Evolutionary conservation across 2,888 invertebrate genomes (phyloP).

Genomic region (Sinopyrophorus schimmeli): DNA sequence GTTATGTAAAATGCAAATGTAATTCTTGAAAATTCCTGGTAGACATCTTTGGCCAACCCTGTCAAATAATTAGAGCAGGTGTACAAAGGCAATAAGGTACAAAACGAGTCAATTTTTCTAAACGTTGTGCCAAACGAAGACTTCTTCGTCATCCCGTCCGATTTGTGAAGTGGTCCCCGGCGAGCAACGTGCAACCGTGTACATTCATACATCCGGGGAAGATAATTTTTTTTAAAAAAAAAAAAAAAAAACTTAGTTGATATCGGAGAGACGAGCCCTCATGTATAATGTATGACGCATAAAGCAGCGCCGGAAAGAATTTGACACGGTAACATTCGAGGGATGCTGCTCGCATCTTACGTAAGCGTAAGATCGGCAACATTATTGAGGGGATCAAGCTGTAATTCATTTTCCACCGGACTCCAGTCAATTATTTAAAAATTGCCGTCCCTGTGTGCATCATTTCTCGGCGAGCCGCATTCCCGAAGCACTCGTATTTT

Average conservation of each 20-base stretch:
- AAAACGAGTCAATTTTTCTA: too few species aligned
- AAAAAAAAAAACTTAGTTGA: conserved; percentile 29
- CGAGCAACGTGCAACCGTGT: too few species aligned
- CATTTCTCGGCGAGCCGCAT: conserved; percentile 52
- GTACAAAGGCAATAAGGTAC: too few species aligned
- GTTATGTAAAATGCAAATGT: too few species aligned
- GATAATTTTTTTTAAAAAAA: too few species aligned
- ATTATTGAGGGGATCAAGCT: conserved; percentile 44
- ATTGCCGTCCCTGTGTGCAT: conserved; percentile 58
- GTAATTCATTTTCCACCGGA: conserved; percentile 60
- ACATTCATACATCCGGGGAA: too few species aligned
- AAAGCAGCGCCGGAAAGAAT: conserved; percentile 46
- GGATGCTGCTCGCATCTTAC: conserved; percentile 46
- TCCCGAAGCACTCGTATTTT: conserved; percentile 57
- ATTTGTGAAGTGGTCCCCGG: too few species aligned
- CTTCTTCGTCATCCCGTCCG: too few species aligned
- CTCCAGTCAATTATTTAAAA: conserved; percentile 61
- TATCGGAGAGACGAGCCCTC: conserved; percentile 26
- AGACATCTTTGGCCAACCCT: too few species aligned
- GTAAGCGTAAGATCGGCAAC: conserved; percentile 48
- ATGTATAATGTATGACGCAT: conserved; percentile 45
- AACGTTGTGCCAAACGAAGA: too few species aligned
- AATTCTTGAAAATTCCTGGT: too few species aligned
- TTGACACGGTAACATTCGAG: conserved; percentile 47
- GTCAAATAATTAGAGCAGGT: too few species aligned